Percentiles rank a stretch among this genome's conserved stretches.
These are phyloP conservation scores for Cephalopachus bancanus DNA, from an alignment of 2,797 vertebrate species.

Conservation along the genomic window DNA sequence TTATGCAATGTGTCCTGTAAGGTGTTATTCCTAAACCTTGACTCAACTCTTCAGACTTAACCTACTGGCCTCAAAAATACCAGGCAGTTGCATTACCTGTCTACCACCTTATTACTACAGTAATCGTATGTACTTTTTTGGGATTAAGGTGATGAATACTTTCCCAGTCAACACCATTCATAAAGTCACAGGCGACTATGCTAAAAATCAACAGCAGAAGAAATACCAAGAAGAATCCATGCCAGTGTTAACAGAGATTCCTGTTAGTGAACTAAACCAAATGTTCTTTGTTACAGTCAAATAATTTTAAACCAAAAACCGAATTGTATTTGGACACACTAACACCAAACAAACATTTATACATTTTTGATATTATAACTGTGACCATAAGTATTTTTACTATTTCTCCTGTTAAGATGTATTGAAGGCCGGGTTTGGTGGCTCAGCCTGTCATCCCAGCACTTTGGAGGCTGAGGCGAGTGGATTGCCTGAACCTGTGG, in stretches of 20 bases:
- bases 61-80: conserved; percentile 96
- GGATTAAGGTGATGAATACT: conserved; percentile 94
- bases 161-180: conserved; percentile 91
- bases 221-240: neutral
- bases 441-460: too few relatives aligned
- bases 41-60: conserved; percentile 93
- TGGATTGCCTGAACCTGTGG: too few relatives aligned
- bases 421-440: neutral
- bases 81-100: conserved; percentile 93
- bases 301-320: neutral
- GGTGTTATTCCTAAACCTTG: conserved; percentile 93
- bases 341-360: neutral
- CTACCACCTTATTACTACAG: conserved; percentile 91
- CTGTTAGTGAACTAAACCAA: neutral
- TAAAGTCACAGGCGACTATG: conserved; percentile 92
- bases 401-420: neutral
- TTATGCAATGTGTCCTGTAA: conserved; percentile 91
- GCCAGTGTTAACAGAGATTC: neutral
- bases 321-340: neutral
- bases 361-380: neutral
- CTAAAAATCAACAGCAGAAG: neutral
- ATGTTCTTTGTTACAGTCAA: neutral
- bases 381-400: neutral
- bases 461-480: too few relatives aligned
- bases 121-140: conserved; percentile 89